A percentile compares a stretch with the other conserved stretches of the same genome.
These are phyloP conservation scores for Mongoloraphidia duomilia DNA, from an alignment of 2,888 invertebrate genomes.

Conservation along the genomic window DNA sequence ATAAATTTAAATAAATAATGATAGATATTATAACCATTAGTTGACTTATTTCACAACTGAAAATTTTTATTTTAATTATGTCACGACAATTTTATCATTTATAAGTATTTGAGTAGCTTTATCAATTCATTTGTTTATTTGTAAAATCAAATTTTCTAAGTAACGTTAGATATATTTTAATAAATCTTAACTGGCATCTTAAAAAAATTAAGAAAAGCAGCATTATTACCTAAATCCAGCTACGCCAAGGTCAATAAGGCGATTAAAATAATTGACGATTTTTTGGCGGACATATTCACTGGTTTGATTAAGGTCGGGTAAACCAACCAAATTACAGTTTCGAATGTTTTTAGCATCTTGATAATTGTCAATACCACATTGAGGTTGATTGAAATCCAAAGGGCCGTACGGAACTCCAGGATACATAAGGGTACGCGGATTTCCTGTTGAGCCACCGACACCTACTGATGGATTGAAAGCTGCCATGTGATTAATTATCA, in stretches of 20 bases:
- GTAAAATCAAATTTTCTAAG: too few species aligned
- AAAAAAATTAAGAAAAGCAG: too few species aligned
- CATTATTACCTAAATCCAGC: constrained; percentile 34
- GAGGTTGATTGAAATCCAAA: constrained; percentile 50
- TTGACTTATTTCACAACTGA: too few species aligned
- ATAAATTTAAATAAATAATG: too few species aligned
- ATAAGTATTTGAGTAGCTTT: too few species aligned
- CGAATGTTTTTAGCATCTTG: constrained; percentile 43
- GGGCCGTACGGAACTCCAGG: constrained; percentile 49
- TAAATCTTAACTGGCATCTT: too few species aligned
- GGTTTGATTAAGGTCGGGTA: constrained; percentile 63
- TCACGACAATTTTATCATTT: too few species aligned
- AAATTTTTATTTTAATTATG: too few species aligned
- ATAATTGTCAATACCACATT: constrained; percentile 50
- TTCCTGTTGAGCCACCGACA: constrained; percentile 40
- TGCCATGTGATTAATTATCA: constrained; percentile 66
- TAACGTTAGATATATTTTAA: too few species aligned
- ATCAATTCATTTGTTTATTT: too few species aligned
- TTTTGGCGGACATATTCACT: constrained; percentile 31
- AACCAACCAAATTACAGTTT: constrained; percentile 37
- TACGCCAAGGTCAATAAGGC: constrained; percentile 35
- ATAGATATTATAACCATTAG: too few species aligned
- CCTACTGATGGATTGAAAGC: constrained; percentile 36
- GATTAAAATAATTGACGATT: constrained; percentile 34
- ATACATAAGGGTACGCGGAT: constrained; percentile 28